Conservation (phyloP, 2,113 vertebrate genomes). For the Bubalus kerabau region DNA sequence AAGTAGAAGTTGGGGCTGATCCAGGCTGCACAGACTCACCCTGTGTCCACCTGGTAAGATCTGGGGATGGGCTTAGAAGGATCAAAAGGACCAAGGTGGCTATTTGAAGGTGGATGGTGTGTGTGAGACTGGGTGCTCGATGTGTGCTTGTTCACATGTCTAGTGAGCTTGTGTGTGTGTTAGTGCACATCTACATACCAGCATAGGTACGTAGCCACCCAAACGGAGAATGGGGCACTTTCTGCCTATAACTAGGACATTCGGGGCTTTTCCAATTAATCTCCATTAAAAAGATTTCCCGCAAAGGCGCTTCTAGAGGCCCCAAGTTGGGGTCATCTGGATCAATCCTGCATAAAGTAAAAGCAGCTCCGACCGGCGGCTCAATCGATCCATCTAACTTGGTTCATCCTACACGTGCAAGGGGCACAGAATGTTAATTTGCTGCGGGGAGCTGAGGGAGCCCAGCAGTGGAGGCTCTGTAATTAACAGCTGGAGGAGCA, state of each 20-base stretch:
- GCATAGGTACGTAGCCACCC: neutral
- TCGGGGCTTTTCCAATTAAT: constrained; percentile 60
- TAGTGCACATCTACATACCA: neutral
- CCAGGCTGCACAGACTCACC: neutral
- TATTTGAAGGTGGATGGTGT: no score
- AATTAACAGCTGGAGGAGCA: constrained; percentile 39
- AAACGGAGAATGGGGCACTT: neutral
- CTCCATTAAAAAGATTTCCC: constrained; percentile 66
- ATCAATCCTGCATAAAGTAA: constrained; percentile 47
- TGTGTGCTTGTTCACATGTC: neutral
- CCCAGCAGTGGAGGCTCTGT: constrained; percentile 27
- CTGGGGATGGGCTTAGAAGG: neutral
- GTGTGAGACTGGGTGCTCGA: neutral
- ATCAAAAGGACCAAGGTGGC: neutral
- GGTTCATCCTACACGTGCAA: neutral
- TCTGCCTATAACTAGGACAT: neutral
- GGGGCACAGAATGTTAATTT: constrained; percentile 63
- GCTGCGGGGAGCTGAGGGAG: constrained; percentile 24
- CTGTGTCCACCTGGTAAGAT: neutral
- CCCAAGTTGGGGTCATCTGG: constrained; percentile 45
- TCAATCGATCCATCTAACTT: constrained; percentile 32
- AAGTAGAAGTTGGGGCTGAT: neutral
- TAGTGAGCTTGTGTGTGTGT: neutral
- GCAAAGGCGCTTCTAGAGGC: constrained; percentile 22
- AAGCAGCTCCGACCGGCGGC: constrained; percentile 37